Conservation (phyloP, 2,113 vertebrate genomes). For the Poeciliopsis prolifica region DNA sequence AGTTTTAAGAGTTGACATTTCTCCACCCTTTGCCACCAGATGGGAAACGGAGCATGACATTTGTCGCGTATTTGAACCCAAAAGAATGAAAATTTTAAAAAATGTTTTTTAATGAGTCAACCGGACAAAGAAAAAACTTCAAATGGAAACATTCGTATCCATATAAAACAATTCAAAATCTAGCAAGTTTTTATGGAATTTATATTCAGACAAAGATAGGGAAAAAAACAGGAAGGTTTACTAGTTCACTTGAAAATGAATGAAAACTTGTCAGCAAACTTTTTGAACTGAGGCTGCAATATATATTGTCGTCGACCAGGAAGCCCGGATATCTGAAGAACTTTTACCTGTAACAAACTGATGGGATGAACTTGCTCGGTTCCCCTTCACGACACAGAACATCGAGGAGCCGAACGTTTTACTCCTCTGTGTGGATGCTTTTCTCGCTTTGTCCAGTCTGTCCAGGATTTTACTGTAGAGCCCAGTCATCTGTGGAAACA, state of each 20-base stretch:
- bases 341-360: conserved; percentile 5
- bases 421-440: conserved; percentile 68
- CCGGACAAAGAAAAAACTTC: no score
- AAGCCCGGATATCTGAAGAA: conserved; percentile 11
- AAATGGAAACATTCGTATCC: no score
- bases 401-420: conserved; percentile 15
- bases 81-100: no score
- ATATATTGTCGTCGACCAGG: no score
- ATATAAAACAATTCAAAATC: no score
- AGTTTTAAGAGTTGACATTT: no score
- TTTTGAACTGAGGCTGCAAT: no score
- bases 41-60: no score
- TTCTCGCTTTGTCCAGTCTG: conserved; percentile 80
- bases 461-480: conserved; percentile 86
- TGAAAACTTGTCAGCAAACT: no score
- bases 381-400: not conserved
- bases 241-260: not conserved
- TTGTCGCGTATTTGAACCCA: no score
- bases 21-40: no score
- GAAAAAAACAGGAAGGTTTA: not conserved
- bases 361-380: not conserved
- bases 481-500: conserved; percentile 81
- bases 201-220: not conserved
- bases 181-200: not conserved
- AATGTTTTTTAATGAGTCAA: no score